Evolutionary conservation across 1,140 invertebrate genomes (phyloP), one percentile per base, ranked within the genome.

Genomic region (Sesamia nonagrioides): DNA sequence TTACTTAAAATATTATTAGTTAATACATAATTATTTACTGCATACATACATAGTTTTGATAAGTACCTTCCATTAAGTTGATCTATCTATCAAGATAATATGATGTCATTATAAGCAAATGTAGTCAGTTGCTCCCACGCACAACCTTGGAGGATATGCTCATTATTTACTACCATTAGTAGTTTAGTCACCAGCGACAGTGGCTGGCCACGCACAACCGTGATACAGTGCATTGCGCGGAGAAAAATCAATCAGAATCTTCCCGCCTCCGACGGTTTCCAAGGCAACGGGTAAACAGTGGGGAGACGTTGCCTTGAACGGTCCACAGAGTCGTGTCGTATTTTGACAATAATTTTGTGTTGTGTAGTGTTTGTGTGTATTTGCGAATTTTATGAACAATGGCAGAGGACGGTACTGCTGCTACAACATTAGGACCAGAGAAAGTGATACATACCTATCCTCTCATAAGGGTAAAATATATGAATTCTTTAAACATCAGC

Each of bases 391-490:
- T 45, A 75, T 82, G 63, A 78, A 88, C 33, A 71, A 95, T 95
- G 94, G 95, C 89, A 60, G 95, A 95, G 58, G 93, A 95, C 80
- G 80, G 85, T 2, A 81, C 86, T 1, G 82, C 86, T 6, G 82
- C 79, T 4, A 17, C 52, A 17, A 72, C 81, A 52, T 95, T 95
- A 77, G 95, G 95, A 77, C 93, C 94, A 11, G 97, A 97, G 86
- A 97, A 97, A 95, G 95, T 97, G 52, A 93, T 97, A 37, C 97
- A 97, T 85, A 96, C 96, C 2, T 97, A 97, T 95, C 97, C 97
- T 4, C 88, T 97, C 61, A 96, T 97, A 68, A 96, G 97, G 95
- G 97, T 97, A 94, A 93, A 88, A 9, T 78, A 56, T 37, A 58
- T 74, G 52, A 40, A 79, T 35, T 60, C 54, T 9, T 52, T 80